Base-by-base conservation (phyloP, 2,888 invertebrate species). In the Nomada hirtipes region DNA sequence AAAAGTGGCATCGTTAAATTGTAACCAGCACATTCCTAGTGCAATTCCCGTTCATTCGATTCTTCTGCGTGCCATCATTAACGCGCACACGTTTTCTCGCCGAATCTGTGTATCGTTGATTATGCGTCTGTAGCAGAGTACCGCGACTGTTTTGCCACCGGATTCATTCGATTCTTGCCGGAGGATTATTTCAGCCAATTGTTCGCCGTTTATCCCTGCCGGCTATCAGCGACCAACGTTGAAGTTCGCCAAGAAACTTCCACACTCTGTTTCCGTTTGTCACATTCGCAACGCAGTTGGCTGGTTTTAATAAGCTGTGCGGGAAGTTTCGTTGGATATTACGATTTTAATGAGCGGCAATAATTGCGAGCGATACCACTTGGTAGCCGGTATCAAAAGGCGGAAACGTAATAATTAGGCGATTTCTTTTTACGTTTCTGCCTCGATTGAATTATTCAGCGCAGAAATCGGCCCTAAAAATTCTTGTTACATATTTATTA, bases 331-430 rank as follows among this genome's bases (percentile, higher is more conserved):
- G 84, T 84, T 72, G 73, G 79, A 75, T 79, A 79, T 65, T 72
- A 50, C 20, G 82, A 79, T 77, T 75, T 73, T 85, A 84, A 84
- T 65, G 84, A 82, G 79, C 60, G 72, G 75, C 79, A 72, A 59
- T 67, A 75, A 83, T 82, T 84, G 75, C 72, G 72, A 4, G 64
- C 50, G 2, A 26, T 26, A 26, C 26, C 26, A 26, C 26, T 26
- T 26, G 26, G 26, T 26, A 26, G 2, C 26, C 26, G 26, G 53
- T 68, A 81, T 67, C 67, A n/a, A 80, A 75, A 15, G 42, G 42
- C 29, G 47, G 42, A 70, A 76, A 76, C 52, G 52, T 10, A 60
- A 76, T 23, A 55, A 29, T 26, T 50, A 44, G 52, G 29, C 20
- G 59, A 64, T 61, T 70, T 74, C 70, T 74, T 67, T 18, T 23